Conservation (phyloP, 1,140 invertebrate species). For the Myzus persicae region DNA sequence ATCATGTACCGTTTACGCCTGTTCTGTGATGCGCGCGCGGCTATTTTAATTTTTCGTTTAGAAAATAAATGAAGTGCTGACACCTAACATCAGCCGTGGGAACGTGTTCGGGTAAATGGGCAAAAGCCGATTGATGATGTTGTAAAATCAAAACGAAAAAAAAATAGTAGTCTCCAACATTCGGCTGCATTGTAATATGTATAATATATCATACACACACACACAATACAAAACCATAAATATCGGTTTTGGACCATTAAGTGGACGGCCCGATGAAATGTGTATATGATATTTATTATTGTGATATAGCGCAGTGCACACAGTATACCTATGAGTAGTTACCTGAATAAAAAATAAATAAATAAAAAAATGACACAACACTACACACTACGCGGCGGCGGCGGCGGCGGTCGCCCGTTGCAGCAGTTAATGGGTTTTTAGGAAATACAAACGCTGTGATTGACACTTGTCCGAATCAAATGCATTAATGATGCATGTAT, state of each 20-base stretch:
- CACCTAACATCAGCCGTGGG: conserved; percentile 35
- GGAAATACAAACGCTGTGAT: conserved; percentile 40
- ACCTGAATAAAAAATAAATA: conserved; percentile 13
- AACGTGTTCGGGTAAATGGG: conserved; percentile 40
- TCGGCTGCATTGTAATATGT: conserved; percentile 11
- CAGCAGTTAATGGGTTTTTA: conserved; percentile 41
- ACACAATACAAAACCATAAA: conserved; percentile 57
- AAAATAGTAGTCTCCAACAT: conserved; percentile 56
- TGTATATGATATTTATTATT: conserved; percentile 35
- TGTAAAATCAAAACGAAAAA: conserved; percentile 22
- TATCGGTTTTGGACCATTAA: conserved; percentile 57
- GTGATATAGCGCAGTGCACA: not conserved
- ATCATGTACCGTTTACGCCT: not conserved
- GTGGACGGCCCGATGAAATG: conserved; percentile 43
- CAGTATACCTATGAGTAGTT: not conserved
- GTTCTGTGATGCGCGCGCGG: not conserved
- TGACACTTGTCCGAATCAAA: conserved; percentile 56
- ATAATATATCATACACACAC: conserved; percentile 44
- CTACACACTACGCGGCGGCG: not conserved
- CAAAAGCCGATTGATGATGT: conserved; percentile 57
- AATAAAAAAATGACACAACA: conserved; percentile 29
- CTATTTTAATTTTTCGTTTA: conserved; percentile 26
- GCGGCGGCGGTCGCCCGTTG: not conserved
- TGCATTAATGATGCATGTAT: conserved; percentile 39
- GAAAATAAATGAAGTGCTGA: conserved; percentile 49